Evolutionary conservation across 2,888 invertebrate genomes (phyloP).

Genomic region (Stenoptilia bipunctidactyla): DNA sequence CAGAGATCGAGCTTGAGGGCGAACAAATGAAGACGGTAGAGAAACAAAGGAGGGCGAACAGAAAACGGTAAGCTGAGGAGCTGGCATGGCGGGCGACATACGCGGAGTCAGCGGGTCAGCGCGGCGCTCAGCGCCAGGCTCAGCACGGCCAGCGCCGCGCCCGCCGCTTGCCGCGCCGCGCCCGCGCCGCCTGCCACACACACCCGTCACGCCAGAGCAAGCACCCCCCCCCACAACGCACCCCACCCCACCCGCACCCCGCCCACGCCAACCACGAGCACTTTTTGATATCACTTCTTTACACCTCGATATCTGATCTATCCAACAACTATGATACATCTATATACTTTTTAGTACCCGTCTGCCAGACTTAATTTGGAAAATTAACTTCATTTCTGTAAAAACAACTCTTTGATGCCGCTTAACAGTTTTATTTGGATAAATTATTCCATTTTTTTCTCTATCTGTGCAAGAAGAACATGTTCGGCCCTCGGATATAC

Average conservation of each 20-base stretch:
- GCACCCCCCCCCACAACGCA: slow-evolving; percentile 17
- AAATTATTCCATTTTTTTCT: too few species aligned
- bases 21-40: neutral
- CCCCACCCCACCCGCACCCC: too few species aligned
- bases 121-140: slow-evolving; percentile 56
- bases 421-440: too few species aligned
- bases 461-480: too few species aligned
- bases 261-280: slow-evolving; percentile 5
- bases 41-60: slow-evolving; percentile 1
- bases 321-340: too few species aligned
- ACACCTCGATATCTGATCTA: neutral
- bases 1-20: too few species aligned
- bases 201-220: slow-evolving; percentile 36
- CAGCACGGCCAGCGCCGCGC: slow-evolving; percentile 43
- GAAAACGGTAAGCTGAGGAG: slow-evolving; percentile 11
- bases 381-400: too few species aligned
- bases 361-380: too few species aligned
- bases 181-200: slow-evolving; percentile 47
- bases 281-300: slow-evolving; percentile 13
- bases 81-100: slow-evolving; percentile 25
- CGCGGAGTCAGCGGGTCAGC: slow-evolving; percentile 63
- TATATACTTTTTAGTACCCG: too few species aligned
- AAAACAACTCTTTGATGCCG: too few species aligned
- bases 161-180: slow-evolving; percentile 33
- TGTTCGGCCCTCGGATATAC: too few species aligned